Evolutionary conservation across 2,113 vertebrate species (phyloP), one percentile per base, ranked within the genome.

Genomic region (Tychaedon coryphoeus): DNA sequence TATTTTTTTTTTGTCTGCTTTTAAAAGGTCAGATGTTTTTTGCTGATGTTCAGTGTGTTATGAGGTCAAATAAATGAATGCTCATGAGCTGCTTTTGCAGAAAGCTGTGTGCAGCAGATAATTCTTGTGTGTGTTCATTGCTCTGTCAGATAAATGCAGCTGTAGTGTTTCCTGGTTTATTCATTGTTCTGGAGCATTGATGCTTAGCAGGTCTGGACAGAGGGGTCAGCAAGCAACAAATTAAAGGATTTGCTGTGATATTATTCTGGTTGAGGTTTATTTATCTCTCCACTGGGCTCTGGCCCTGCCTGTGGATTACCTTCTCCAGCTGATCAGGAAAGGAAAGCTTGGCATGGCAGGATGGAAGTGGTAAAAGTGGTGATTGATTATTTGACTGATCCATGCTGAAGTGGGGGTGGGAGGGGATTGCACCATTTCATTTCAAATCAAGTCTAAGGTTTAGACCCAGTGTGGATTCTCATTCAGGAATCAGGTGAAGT

Each of bases 41-140:
- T 80, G 65, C 75, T 93, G 84, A 94, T 5, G 19, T 77, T 72
- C 40, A 88, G 8, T 92, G 72, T 88, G 82, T 96, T 92, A 56
- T 2, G 75, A 94, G 90, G 83, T 86, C 81, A 90, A 76, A 90
- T 56, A 47, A 86, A 58, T 45, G 56, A 86, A 58, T 40, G 51
- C 74, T 88, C n/a, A 5, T 62, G 12, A 86, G 25, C 45, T 88
- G 60, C 53, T 86, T 57, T 34, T 94, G 69, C 67, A 94, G 90
- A 80, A 87, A 67, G 85, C 90, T 78, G 86, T 5, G 2, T 60
- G 79, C 64, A 76, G 85, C 85, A 73, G 64, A 43, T 81, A 67
- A 69, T 78, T 61, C 61, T 58, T 84, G 14, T n/a, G 79, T 67
- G 62, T 50, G 61, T 76, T 92, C 60, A 12, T 61, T 91, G 89